These are phyloP conservation scores for Zelostemma sp. DNA, from an alignment of 1,140 invertebrate genomes.

Conservation along the genomic window DNA sequence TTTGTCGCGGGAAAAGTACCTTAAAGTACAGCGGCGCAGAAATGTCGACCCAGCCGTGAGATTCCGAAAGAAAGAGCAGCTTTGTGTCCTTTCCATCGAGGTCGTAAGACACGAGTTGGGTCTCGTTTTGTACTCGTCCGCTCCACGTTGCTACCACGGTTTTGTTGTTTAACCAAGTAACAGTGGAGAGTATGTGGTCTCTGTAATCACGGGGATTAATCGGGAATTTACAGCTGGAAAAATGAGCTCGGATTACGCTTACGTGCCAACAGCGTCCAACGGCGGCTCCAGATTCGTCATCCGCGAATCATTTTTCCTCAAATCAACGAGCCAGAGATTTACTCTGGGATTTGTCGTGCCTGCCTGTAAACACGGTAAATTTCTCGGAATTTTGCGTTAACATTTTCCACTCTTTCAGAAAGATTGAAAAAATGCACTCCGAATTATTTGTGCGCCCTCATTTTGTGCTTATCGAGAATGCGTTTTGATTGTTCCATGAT, in stretches of 20 bases:
- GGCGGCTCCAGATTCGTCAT: constrained; percentile 50
- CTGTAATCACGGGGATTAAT: constrained; percentile 58
- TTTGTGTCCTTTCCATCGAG: constrained; percentile 38
- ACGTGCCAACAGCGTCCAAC: constrained; percentile 49
- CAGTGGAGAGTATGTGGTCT: constrained; percentile 77
- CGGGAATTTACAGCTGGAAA: constrained; percentile 12
- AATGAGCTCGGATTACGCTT: constrained; percentile 40
- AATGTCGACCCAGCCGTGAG: constrained; percentile 51
- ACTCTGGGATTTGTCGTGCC: constrained; percentile 70
- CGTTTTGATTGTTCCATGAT: too few species aligned
- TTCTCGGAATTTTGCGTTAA: too few species aligned
- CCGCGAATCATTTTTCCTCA: constrained; percentile 51
- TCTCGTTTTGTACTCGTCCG: constrained; percentile 86
- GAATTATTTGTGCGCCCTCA: too few species aligned
- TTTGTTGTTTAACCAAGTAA: constrained; percentile 81
- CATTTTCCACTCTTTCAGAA: too few species aligned
- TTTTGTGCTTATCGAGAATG: too few species aligned
- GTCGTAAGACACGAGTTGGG: constrained; percentile 68
- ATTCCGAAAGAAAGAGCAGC: constrained; percentile 35
- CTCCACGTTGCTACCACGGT: constrained; percentile 82
- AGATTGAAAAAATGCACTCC: too few species aligned
- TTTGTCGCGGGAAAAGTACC: too few species aligned
- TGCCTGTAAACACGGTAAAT: constrained; percentile 59
- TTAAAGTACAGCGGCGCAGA: constrained; percentile 26
- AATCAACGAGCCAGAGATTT: constrained; percentile 66